Conservation (phyloP, 2,113 vertebrate genomes). For the Stercorarius parasiticus region DNA sequence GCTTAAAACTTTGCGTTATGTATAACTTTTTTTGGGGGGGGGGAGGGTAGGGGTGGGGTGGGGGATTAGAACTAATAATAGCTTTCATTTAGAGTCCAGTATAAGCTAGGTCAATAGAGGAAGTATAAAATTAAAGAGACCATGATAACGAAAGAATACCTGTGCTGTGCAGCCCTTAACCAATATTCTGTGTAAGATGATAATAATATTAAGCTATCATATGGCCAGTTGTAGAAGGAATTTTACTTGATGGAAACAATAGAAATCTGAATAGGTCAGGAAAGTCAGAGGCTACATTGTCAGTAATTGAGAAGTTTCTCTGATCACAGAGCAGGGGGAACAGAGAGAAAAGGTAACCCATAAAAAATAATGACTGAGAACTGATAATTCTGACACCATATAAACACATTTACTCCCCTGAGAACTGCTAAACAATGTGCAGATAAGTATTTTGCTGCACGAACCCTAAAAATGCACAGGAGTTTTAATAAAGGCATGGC, state of each 20-base stretch:
- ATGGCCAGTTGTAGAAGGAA: background rate
- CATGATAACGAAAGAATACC: background rate
- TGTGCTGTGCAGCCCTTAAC: background rate
- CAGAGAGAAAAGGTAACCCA: background rate
- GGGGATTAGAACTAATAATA: background rate
- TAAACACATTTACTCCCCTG: background rate
- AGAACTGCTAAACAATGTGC: background rate
- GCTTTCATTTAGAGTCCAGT: background rate
- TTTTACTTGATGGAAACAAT: background rate
- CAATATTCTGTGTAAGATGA: background rate
- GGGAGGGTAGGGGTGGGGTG: too few species aligned
- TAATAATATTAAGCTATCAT: background rate
- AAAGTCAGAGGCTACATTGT: background rate
- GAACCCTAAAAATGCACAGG: background rate
- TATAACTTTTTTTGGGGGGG: background rate
- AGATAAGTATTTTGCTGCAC: background rate
- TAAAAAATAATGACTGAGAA: background rate
- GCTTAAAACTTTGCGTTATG: background rate
- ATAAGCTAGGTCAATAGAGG: background rate
- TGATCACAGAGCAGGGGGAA: background rate
- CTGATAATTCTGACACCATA: background rate
- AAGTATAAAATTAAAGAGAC: background rate
- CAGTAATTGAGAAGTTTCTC: background rate
- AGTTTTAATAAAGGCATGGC: background rate
- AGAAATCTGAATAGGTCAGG: background rate